Percentiles rank a stretch among this genome's conserved stretches.
Conservation (phyloP, 2,797 vertebrate species). For the Lacerta viridis region DNA sequence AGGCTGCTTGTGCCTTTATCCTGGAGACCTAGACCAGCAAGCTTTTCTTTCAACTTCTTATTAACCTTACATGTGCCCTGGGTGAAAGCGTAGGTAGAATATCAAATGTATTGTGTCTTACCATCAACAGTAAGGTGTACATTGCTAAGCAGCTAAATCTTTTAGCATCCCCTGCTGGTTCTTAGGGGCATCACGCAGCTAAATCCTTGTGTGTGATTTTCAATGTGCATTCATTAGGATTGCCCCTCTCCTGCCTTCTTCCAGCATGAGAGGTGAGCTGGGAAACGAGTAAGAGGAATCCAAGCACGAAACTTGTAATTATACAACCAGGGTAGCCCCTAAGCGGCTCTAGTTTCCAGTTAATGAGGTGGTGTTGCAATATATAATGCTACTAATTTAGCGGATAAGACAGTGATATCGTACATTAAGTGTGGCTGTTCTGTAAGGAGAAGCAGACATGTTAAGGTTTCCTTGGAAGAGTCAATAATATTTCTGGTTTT, state of each 20-base stretch:
- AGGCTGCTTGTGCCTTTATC: slow-evolving; percentile 14
- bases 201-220: slow-evolving; percentile 45
- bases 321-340: slow-evolving; percentile 22
- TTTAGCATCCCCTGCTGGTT: slow-evolving; percentile 35
- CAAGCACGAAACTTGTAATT: slow-evolving; percentile 29
- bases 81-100: not conserved
- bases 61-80: slow-evolving; percentile 30
- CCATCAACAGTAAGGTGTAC: not conserved
- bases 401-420: not conserved
- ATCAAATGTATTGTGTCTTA: slow-evolving; percentile 41
- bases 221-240: slow-evolving; percentile 33
- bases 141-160: slow-evolving; percentile 29
- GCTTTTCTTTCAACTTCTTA: slow-evolving; percentile 46
- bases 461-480: not conserved
- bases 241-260: slow-evolving; percentile 12
- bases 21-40: slow-evolving; percentile 31
- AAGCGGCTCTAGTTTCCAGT: slow-evolving; percentile 6
- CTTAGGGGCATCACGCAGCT: not conserved
- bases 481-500: not conserved
- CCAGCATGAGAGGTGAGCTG: slow-evolving; percentile 38
- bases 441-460: slow-evolving; percentile 26
- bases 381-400: slow-evolving; percentile 11
- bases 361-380: slow-evolving; percentile 27
- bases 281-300: slow-evolving; percentile 19
- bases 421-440: slow-evolving; percentile 16